Evolutionary conservation across 2,888 invertebrate species (phyloP), one percentile per base, ranked within the genome.

Genomic region (Spilosoma lubricipeda): DNA sequence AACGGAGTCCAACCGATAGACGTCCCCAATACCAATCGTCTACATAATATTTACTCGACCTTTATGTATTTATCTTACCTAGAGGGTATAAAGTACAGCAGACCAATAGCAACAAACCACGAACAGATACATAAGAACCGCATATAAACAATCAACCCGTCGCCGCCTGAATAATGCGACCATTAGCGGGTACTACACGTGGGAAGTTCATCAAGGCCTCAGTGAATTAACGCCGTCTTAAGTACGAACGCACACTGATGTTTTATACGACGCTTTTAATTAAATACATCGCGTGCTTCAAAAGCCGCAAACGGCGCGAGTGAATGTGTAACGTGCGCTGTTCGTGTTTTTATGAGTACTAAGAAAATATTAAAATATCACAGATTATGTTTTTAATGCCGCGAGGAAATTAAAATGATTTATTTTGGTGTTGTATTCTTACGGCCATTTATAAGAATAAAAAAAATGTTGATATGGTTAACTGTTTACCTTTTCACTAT

Each of bases 201-300:
- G 89, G 86, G 88, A 87, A 89, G 89, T 93, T 92, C 92, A 93
- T 92, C 91, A 92, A 88, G 89, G 82, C 83, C 86, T 84, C 78
- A 68, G 78, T 82, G 88, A 90, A 91, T 92, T 91, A 91, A 91
- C 89, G 86, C 86, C 85, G 87, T 87, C 88, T 91, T 90, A 90
- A 91, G 91, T 90, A 89, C 89, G 85, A 88, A 87, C 88, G 85
- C 87, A 90, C 87, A 86, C 85, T 88, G 86, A 88, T 91, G 90
- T 93, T 93, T 92, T 92, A 92, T 92, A 91, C 88, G 85, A 86
- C 83, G 88, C 89, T 88, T 92, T 90, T 94, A 93, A 94, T 94
- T 93, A 93, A 94, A 94, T 92, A 93, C 90, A 87, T 91, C 86
- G 91, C 92, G 93, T 93, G 90, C 89, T 86, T 83, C 82, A 80